phyloP scores from a whole-genome alignment of 92 coral and sea anemone genomes.

The Heliopora coerulea region DNA sequence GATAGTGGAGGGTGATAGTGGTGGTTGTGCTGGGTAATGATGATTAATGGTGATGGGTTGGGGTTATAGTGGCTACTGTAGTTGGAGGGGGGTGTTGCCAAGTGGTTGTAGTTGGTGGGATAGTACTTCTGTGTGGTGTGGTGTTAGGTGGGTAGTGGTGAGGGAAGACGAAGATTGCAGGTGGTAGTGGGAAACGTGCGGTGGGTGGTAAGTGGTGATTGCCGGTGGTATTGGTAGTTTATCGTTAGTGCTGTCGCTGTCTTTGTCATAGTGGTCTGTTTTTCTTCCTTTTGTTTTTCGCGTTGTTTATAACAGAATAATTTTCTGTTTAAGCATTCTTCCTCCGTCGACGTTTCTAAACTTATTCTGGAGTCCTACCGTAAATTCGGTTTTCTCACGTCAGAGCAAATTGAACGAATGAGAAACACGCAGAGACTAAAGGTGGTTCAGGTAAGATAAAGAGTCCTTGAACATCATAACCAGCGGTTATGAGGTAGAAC shows the following conservation, averaged over 20 bases:
- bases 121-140: too few relatives aligned
- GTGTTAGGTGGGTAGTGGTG: background rate
- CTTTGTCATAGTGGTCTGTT: background rate
- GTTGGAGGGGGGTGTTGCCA: too few relatives aligned
- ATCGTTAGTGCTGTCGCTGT: background rate
- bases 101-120: too few relatives aligned
- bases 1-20: background rate
- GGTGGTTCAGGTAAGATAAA: slow-evolving; percentile 78
- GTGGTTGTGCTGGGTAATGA: background rate
- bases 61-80: background rate
- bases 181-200: background rate
- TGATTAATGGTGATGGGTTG: background rate
- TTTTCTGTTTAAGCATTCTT: slow-evolving; percentile 50
- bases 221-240: background rate
- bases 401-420: slow-evolving; percentile 87
- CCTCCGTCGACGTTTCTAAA: slow-evolving; percentile 81
- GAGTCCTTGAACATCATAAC: too few relatives aligned
- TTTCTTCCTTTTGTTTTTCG: background rate
- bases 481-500: background rate
- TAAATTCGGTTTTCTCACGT: slow-evolving; percentile 92
- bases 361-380: slow-evolving; percentile 87
- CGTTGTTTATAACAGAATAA: background rate
- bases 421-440: slow-evolving; percentile 88
- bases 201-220: background rate
- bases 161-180: too few relatives aligned